Evolutionary conservation across 2,888 invertebrate genomes (phyloP), one percentile per base, ranked within the genome.

Genomic region (Dendrolimus pini): DNA sequence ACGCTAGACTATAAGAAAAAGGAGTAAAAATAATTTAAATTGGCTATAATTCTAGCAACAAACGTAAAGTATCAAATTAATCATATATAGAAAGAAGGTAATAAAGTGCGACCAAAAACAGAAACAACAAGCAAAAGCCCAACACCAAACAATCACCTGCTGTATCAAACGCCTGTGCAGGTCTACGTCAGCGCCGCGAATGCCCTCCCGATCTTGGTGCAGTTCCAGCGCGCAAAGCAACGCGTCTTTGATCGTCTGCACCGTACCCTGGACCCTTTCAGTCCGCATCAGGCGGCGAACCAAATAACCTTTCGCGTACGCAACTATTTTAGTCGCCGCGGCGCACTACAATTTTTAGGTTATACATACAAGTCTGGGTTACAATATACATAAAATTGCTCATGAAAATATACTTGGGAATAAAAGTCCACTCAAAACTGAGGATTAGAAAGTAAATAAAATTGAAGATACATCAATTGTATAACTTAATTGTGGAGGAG

Each of bases 221-320:
- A 96, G 89, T 74, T 94, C 93, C 66, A 96, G 84, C 55, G 96
- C 95, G 82, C 95, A 95, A 56, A 94, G 85, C 60, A 96, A 83
- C 6, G 96, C 95, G 75, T 96, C 96, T 76, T 93, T 92, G 66
- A 97, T 95, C 6, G 95, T 96, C 82, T 94, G 93, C 67, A 96
- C 96, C 14, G 96, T 92, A 59, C 92, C 91, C 80, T 95, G 95
- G 12, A 98, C 95, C 68, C 95, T 94, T 70, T 95, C 95, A 0
- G 97, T 96, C 69, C 91, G 92, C 86, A 98, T 93, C 57, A 98
- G 90, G 54, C 97, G 92, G 56, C 98, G 93, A 30, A 95, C 94
- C 58, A 98, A 88, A 80, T 93, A 97, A 0, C 98, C 98, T 70
- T 93, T 94, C 41, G 91, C 93, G 68, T 89, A 88, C 9, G 96